These are phyloP conservation scores for Colletes gigas DNA, from an alignment of 1,140 invertebrate species.

Conservation along the genomic window DNA sequence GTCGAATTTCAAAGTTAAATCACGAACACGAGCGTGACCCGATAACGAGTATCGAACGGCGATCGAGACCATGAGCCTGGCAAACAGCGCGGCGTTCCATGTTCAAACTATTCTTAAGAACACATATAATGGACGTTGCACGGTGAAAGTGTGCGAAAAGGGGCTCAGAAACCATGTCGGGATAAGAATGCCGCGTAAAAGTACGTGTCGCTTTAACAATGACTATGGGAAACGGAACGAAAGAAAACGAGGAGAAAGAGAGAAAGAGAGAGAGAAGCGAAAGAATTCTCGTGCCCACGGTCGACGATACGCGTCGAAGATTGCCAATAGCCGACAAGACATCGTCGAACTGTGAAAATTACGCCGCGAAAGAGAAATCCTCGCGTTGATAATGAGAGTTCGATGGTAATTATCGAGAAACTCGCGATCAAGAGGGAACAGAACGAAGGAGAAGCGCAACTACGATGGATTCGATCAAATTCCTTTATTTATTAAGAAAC, in stretches of 20 bases:
- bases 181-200: conserved; percentile 54
- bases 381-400: conserved; percentile 20
- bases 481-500: too few species aligned
- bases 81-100: not conserved
- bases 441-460: not conserved
- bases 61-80: conserved; percentile 14
- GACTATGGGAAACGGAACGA: conserved; percentile 59
- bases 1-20: not conserved
- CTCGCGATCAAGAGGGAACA: not conserved
- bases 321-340: conserved; percentile 33
- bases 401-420: conserved; percentile 27
- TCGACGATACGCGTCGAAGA: conserved; percentile 21
- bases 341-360: conserved; percentile 37
- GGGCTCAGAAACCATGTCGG: conserved; percentile 51
- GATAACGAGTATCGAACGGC: conserved; percentile 41
- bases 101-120: conserved; percentile 40
- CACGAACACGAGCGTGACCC: conserved; percentile 22
- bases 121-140: conserved; percentile 33
- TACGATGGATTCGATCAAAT: not conserved
- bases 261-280: not conserved
- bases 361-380: conserved; percentile 49
- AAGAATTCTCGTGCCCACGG: not conserved
- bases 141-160: conserved; percentile 67
- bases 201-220: conserved; percentile 59
- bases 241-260: conserved; percentile 36